phyloP scores from a whole-genome alignment of 2,797 vertebrate genomes.

The Sandelia bainsii region DNA sequence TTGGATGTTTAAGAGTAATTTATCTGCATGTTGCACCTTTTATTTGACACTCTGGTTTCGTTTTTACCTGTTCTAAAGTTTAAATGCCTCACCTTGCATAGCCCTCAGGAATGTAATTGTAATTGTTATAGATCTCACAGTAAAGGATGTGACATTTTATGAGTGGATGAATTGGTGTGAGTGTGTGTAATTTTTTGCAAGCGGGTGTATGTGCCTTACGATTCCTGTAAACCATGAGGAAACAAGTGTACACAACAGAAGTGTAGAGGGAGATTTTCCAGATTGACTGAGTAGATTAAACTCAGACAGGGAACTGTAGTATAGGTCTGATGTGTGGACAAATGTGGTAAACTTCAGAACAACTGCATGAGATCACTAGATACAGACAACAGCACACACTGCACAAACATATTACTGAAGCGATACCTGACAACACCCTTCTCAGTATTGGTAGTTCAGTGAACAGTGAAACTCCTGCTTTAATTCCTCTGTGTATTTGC shows the following conservation, averaged over 20 bases:
- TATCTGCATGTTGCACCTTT: neutral
- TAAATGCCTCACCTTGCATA: slow-evolving; percentile 9
- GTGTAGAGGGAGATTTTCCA: slow-evolving; percentile 16
- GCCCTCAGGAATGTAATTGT: slow-evolving; percentile 16
- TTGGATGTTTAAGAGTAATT: neutral
- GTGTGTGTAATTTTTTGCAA: slow-evolving; percentile 15
- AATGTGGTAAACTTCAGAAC: slow-evolving; percentile 21
- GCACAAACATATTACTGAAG: neutral
- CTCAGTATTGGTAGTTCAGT: neutral
- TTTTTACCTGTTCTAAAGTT: slow-evolving; percentile 3
- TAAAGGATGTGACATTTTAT: slow-evolving; percentile 15
- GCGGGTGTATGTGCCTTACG: neutral
- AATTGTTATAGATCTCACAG: slow-evolving; percentile 2
- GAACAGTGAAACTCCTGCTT: neutral
- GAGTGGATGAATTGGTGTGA: slow-evolving; percentile 12
- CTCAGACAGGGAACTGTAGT: slow-evolving; percentile 22
- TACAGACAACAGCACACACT: neutral
- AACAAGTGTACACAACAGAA: slow-evolving; percentile 39
- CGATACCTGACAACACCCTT: slow-evolving; percentile 24
- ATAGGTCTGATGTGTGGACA: slow-evolving; percentile 14
- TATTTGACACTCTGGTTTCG: neutral
- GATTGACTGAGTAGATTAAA: slow-evolving; percentile 37
- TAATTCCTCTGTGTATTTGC: slow-evolving; percentile 3
- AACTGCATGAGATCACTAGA: slow-evolving; percentile 26
- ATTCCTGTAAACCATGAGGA: slow-evolving; percentile 40